Conservation (phyloP, 2,113 vertebrate genomes). For the Ancistrus triradiatus region DNA sequence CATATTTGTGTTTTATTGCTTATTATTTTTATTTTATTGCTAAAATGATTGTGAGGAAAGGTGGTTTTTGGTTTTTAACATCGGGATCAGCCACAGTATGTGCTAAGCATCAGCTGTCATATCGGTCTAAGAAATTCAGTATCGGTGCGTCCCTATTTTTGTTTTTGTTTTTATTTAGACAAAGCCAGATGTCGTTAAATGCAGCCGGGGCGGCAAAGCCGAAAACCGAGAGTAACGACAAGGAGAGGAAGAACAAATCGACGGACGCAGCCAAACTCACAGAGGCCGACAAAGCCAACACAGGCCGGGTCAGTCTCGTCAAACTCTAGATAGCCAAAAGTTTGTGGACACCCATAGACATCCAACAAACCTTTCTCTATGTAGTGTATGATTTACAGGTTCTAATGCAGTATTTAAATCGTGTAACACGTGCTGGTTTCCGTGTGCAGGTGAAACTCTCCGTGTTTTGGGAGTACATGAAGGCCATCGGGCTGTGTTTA, state of each 20-base stretch:
- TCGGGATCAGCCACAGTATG: no score
- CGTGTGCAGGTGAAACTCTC: conserved; percentile 78
- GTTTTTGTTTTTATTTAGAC: conserved; percentile 60
- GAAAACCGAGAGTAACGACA: conserved; percentile 16
- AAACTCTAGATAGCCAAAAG: no score
- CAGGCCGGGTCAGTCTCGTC: conserved; percentile 73
- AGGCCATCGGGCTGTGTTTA: conserved; percentile 81
- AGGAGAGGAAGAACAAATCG: conserved; percentile 48
- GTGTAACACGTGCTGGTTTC: background rate
- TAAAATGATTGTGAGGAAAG: no score
- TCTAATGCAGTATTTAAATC: background rate
- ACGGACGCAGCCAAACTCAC: conserved; percentile 77
- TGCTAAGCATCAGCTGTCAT: no score
- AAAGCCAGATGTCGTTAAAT: conserved; percentile 63
- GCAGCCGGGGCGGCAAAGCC: conserved; percentile 29
- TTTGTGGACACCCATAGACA: background rate
- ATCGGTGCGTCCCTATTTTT: no score
- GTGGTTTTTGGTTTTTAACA: no score
- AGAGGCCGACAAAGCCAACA: conserved; percentile 86
- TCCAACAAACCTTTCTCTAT: background rate
- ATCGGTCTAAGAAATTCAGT: no score
- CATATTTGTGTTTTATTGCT: no score
- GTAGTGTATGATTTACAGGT: background rate
- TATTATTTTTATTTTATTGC: no score
- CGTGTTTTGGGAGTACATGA: conserved; percentile 92